Conservation (phyloP, 2,888 invertebrate species). For the Glyphotaelius pellucidus region DNA sequence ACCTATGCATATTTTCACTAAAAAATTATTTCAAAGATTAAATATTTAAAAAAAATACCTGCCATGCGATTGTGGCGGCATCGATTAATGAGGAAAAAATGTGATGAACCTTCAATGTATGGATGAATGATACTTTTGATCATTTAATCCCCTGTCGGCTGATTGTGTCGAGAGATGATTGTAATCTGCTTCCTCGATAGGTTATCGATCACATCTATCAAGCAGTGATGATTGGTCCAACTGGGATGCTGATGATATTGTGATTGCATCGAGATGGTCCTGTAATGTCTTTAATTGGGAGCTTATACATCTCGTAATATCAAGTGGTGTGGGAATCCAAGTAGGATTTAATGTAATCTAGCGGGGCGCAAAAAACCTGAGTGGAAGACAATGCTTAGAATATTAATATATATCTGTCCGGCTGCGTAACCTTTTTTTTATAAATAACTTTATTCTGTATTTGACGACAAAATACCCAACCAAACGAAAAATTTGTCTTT, state of each 20-base stretch:
- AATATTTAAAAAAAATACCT: not conserved
- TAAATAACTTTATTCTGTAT: too few relatives aligned
- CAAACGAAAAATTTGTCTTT: too few relatives aligned
- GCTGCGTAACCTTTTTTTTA: too few relatives aligned
- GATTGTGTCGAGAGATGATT: constrained; percentile 10
- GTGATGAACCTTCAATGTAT: not conserved
- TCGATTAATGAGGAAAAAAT: not conserved
- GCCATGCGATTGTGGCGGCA: not conserved
- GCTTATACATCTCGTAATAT: not conserved
- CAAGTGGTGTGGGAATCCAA: not conserved
- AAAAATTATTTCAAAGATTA: not conserved
- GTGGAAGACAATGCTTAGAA: not conserved
- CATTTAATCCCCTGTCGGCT: not conserved
- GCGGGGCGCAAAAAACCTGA: not conserved
- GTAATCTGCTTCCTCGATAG: not conserved
- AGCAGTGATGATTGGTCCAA: constrained; percentile 2
- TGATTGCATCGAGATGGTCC: not conserved
- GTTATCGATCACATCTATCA: constrained; percentile 21
- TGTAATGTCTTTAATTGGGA: not conserved
- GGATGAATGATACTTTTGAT: not conserved
- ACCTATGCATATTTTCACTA: not conserved
- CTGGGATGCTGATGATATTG: not conserved
- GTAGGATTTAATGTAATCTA: not conserved
- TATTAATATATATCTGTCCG: too few relatives aligned
- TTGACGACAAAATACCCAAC: too few relatives aligned